Conservation (phyloP, 2,797 vertebrate species). For the Cercopithecus neglectus region DNA sequence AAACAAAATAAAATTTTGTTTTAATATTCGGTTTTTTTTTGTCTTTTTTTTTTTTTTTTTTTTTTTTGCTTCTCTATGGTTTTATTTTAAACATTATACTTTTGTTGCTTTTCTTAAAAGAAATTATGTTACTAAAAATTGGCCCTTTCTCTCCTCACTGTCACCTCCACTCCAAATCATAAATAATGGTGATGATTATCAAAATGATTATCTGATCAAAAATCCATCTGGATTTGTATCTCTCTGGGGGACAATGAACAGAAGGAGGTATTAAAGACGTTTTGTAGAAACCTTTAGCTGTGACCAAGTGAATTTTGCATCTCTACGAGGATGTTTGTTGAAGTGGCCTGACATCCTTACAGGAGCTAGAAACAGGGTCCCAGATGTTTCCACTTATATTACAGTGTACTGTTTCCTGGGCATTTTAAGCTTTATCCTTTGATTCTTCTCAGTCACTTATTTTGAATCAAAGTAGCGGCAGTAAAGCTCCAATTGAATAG, state of each 20-base stretch:
- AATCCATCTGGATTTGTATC: not conserved
- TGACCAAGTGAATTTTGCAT: not conserved
- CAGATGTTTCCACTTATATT: not conserved
- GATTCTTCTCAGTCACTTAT: slow-evolving; percentile 6
- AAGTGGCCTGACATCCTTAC: not conserved
- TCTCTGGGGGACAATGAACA: not conserved
- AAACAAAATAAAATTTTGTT: too few species aligned
- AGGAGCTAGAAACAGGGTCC: not conserved
- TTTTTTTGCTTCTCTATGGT: not conserved
- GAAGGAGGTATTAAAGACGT: not conserved
- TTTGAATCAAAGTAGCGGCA: not conserved
- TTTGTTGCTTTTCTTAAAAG: not conserved
- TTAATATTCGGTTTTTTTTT: not conserved
- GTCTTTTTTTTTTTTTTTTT: not conserved
- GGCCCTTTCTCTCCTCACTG: not conserved
- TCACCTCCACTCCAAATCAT: not conserved
- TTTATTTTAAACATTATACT: not conserved
- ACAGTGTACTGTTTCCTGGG: not conserved
- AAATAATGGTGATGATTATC: not conserved
- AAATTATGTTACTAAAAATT: not conserved
- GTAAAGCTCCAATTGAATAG: not conserved
- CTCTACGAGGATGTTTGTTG: not conserved
- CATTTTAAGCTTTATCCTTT: slow-evolving; percentile 37
- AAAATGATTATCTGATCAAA: not conserved
- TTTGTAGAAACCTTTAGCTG: not conserved